Base-by-base conservation (phyloP, 2,113 vertebrate species). In the Gymnobelideus leadbeateri region DNA sequence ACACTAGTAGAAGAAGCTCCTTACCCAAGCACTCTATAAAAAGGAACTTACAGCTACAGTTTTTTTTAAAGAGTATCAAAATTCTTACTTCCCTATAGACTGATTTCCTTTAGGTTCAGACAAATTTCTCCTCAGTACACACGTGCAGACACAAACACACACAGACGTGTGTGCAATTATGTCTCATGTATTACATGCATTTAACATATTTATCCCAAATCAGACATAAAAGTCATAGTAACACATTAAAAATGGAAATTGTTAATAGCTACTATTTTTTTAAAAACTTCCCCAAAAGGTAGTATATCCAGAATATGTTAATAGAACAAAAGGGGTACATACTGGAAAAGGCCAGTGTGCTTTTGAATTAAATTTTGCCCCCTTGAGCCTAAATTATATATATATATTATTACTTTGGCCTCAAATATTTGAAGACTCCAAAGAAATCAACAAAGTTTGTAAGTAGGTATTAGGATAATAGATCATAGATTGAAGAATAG, bases 381-480 rank as follows among this genome's bases (percentile, higher is more conserved):
- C 92, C 53, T 68, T 84, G n/a, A 84, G 89, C 7, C 46, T 93
- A 94, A 24, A 26, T 61, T 51, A 43, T 25, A 16, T 51, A 43
- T 25, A 16, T 90, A 84, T 21, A 92, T 23, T 97, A 95, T 90
- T 92, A 95, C 93, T 94, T 51, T 57, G 53, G 95, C 55, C 93
- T 95, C 24, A 91, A 94, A 95, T 77, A 92, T 90, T n/a, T 93
- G 51, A 92, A 94, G 91, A 51, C n/a, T 50, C 77, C 49, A 84
- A 50, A 52, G 6, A 55, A 50, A 53, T 43, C n/a, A 84, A 84
- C 19, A 84, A 84, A 84, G 1, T 23, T 43, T 84, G 6, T 43
- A 21, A 84, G n/a, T 21, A 77, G 37, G 19, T 19, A 77, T n/a
- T 77, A 77, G 61, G 61, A 77, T n/a, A 84, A 43, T 43, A 43